Conservation (phyloP, 2,797 vertebrate genomes). For the Lepilemur ruficaudatus region DNA sequence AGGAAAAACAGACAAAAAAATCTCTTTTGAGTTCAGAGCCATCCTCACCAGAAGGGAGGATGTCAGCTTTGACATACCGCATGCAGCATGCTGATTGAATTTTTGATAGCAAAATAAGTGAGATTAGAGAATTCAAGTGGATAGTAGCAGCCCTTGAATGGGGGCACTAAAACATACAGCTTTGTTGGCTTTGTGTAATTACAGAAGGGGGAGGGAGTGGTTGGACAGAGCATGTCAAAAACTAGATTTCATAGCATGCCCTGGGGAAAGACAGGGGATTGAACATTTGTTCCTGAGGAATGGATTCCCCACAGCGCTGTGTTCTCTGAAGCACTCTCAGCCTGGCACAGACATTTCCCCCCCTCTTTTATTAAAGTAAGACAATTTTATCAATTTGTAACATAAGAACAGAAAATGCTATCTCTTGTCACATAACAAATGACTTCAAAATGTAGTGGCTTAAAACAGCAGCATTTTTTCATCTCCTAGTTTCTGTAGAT, state of each 20-base stretch:
- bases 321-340: background rate
- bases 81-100: background rate
- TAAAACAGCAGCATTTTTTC: background rate
- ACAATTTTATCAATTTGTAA: slow-evolving; percentile 46
- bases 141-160: slow-evolving; percentile 43
- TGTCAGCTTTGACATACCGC: slow-evolving; percentile 30
- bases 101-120: slow-evolving; percentile 48
- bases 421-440: background rate
- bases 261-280: slow-evolving; percentile 53
- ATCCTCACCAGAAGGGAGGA: background rate
- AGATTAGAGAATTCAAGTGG: slow-evolving; percentile 6
- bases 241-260: background rate
- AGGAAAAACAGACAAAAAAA: slow-evolving; percentile 33
- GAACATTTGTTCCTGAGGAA: slow-evolving; percentile 35
- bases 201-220: slow-evolving; percentile 39
- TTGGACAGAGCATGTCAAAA: slow-evolving; percentile 52
- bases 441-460: background rate
- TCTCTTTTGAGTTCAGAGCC: background rate
- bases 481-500: background rate
- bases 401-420: background rate
- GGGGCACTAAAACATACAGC: background rate
- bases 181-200: slow-evolving; percentile 29
- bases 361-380: slow-evolving; percentile 44
- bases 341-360: background rate
- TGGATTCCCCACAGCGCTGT: background rate